phyloP scores from a whole-genome alignment of 2,888 invertebrate genomes.

The Synergus itoensis region DNA sequence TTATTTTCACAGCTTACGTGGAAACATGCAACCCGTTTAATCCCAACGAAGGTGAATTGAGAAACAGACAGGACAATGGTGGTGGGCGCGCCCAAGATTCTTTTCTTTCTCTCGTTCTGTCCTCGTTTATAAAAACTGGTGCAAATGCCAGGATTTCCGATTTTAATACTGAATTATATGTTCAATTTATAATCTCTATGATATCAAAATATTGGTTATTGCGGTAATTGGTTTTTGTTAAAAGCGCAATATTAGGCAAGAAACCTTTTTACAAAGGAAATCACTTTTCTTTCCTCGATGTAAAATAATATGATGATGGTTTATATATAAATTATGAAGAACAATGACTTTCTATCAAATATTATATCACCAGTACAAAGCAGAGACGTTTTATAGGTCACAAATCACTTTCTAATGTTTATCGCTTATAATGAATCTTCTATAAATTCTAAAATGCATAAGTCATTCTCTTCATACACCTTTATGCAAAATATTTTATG shows the following conservation, averaged over 20 bases:
- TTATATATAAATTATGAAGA: neutral
- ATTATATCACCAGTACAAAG: too few species aligned
- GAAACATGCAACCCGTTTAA: conserved; percentile 5
- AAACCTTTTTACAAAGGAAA: neutral
- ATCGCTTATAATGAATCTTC: neutral
- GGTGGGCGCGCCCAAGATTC: conserved; percentile 69
- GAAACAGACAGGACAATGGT: conserved; percentile 65
- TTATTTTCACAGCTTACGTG: conserved; percentile 20
- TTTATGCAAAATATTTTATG: conserved; percentile 1
- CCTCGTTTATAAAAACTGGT: conserved; percentile 43
- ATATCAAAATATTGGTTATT: neutral
- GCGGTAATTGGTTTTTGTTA: neutral
- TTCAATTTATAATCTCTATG: neutral
- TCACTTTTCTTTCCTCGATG: neutral
- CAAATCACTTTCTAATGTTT: neutral
- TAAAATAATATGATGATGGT: neutral
- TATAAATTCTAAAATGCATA: neutral
- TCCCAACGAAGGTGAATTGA: conserved; percentile 51
- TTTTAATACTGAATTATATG: neutral
- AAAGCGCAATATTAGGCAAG: conserved; percentile 23
- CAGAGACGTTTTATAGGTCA: neutral
- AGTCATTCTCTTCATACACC: neutral
- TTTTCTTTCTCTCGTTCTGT: conserved; percentile 55
- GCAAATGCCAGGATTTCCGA: conserved; percentile 44
- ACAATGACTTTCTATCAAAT: neutral